These are phyloP conservation scores for Silurus aristotelis DNA, from an alignment of 2,797 vertebrate species.

Conservation along the genomic window DNA sequence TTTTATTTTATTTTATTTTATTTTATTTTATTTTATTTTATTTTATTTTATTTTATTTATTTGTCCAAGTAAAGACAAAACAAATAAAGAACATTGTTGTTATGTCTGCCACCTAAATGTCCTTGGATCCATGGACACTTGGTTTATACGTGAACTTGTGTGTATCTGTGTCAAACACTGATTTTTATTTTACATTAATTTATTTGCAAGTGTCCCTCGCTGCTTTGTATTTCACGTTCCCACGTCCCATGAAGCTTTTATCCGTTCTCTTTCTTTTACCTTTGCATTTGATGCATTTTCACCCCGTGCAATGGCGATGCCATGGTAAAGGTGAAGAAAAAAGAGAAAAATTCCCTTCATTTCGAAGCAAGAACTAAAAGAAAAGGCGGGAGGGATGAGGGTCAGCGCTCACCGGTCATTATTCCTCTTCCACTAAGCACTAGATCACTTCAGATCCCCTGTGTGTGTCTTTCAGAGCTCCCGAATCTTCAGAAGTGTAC, in stretches of 20 bases:
- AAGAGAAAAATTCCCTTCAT: conserved; percentile 21
- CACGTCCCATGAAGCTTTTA: not conserved
- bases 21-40: too few relatives aligned
- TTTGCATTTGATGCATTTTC: conserved; percentile 20
- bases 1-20: too few relatives aligned
- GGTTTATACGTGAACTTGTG: not conserved
- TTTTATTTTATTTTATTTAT: too few relatives aligned
- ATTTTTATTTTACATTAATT: not conserved
- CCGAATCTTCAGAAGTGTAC: conserved; percentile 45
- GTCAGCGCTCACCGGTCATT: conserved; percentile 47
- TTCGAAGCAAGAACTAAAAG: conserved; percentile 30
- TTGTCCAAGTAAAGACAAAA: conserved; percentile 24
- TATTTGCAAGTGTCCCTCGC: not conserved
- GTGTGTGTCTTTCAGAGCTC: conserved; percentile 43
- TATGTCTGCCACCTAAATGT: not conserved
- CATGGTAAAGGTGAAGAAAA: conserved; percentile 47
- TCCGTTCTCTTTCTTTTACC: not conserved
- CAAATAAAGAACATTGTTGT: conserved; percentile 33
- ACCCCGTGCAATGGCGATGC: not conserved
- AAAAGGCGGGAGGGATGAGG: conserved; percentile 21
- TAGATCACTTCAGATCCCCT: conserved; percentile 50
- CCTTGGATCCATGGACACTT: not conserved
- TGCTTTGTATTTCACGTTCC: not conserved
- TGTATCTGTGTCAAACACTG: not conserved
- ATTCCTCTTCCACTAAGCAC: conserved; percentile 49